These are phyloP conservation scores for Drosophila pachea DNA, from an alignment of 1,140 invertebrate genomes.

Conservation along the genomic window DNA sequence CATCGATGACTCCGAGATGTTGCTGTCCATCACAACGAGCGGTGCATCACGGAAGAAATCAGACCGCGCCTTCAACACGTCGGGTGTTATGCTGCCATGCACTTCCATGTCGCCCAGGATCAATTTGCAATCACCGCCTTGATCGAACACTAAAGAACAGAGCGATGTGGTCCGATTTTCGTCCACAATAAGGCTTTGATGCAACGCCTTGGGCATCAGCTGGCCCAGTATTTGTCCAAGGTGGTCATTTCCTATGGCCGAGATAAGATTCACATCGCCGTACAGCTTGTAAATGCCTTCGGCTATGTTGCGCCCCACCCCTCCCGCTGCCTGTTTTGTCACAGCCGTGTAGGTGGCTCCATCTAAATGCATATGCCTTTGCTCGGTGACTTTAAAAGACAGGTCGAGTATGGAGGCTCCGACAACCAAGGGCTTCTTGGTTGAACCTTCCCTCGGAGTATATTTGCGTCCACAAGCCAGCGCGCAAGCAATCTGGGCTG, in stretches of 20 bases:
- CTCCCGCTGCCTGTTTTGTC: conserved; percentile 86
- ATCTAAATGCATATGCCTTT: conserved; percentile 82
- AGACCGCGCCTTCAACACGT: conserved; percentile 81
- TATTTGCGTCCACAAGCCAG: conserved; percentile 77
- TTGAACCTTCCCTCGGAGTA: neutral
- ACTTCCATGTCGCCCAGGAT: conserved; percentile 91
- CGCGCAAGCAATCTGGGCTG: conserved; percentile 86
- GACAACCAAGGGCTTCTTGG: conserved; percentile 54
- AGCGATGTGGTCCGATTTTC: conserved; percentile 82
- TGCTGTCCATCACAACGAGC: conserved; percentile 90
- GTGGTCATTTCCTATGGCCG: conserved; percentile 88
- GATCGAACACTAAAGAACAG: conserved; percentile 87
- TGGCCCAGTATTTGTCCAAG: conserved; percentile 79
- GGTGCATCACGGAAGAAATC: conserved; percentile 82
- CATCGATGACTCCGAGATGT: conserved; percentile 85
- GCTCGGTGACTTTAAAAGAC: conserved; percentile 53
- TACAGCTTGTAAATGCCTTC: conserved; percentile 89
- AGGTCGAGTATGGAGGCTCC: conserved; percentile 74
- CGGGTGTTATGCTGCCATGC: conserved; percentile 84
- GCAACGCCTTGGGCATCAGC: conserved; percentile 69
- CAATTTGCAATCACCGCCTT: conserved; percentile 86
- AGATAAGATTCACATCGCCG: conserved; percentile 85
- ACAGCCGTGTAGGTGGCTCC: conserved; percentile 87
- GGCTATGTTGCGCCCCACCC: conserved; percentile 94
- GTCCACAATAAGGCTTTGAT: conserved; percentile 75